Conservation (phyloP, 2,797 vertebrate species). For the Spea hammondii region DNA sequence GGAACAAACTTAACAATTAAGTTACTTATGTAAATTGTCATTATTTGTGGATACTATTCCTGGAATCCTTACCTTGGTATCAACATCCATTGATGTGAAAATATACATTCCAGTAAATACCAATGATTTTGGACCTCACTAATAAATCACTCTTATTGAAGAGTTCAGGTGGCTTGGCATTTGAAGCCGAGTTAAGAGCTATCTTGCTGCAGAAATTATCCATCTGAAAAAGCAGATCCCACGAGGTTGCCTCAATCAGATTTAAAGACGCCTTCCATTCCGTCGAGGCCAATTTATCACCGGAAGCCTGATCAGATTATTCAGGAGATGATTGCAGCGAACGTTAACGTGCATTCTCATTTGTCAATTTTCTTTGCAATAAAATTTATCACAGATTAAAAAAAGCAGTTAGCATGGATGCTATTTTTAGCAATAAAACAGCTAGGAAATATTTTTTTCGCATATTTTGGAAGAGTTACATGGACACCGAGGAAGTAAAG, state of each 20-base stretch:
- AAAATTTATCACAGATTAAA: slow-evolving; percentile 39
- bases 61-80: neutral
- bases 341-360: slow-evolving; percentile 31
- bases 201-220: slow-evolving; percentile 38
- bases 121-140: neutral
- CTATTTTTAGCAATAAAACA: slow-evolving; percentile 10
- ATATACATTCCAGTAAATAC: neutral
- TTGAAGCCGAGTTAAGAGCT: slow-evolving; percentile 22
- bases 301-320: slow-evolving; percentile 36
- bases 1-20: neutral
- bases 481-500: no score
- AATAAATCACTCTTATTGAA: slow-evolving; percentile 10
- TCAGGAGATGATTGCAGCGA: slow-evolving; percentile 30
- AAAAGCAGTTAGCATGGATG: neutral
- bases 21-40: neutral
- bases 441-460: slow-evolving; percentile 7
- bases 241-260: slow-evolving; percentile 36
- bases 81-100: neutral
- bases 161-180: slow-evolving; percentile 5
- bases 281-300: slow-evolving; percentile 26
- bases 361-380: slow-evolving; percentile 38
- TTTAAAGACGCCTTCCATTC: slow-evolving; percentile 33
- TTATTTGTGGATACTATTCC: no score
- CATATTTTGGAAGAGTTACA: neutral
- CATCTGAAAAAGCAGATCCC: slow-evolving; percentile 35